Evolutionary conservation across 2,888 invertebrate genomes (phyloP).

Genomic region (Maniola hyperantus): DNA sequence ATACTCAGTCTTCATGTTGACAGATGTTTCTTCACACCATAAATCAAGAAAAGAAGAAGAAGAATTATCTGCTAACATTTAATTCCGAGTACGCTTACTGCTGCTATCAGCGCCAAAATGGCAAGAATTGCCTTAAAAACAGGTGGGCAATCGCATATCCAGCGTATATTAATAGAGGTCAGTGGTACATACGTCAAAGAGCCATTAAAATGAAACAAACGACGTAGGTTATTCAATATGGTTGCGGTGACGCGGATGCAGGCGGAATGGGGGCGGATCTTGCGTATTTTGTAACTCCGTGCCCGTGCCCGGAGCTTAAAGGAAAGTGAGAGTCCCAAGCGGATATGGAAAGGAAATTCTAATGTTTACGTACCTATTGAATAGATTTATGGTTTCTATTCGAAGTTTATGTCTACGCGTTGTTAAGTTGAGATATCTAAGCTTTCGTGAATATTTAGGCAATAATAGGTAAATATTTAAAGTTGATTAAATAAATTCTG

Average conservation of each 20-base stretch:
- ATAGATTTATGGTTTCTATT: constrained; percentile 1
- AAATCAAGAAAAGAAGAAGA: no score
- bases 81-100: no score
- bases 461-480: no score
- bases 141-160: no score
- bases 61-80: no score
- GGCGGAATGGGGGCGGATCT: constrained; percentile 61
- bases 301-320: constrained; percentile 43
- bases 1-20: no score
- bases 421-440: background rate
- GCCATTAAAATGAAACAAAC: constrained; percentile 57
- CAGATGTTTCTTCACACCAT: no score
- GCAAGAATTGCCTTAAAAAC: no score
- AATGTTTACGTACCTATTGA: constrained; percentile 13
- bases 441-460: background rate
- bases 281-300: constrained; percentile 61
- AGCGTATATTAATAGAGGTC: no score
- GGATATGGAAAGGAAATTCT: constrained; percentile 45
- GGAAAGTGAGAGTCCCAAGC: constrained; percentile 58
- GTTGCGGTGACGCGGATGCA: constrained; percentile 29
- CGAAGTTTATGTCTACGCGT: background rate
- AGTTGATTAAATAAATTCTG: no score
- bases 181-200: constrained; percentile 17
- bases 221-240: constrained; percentile 53
- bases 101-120: no score